A percentile compares a stretch with the other conserved stretches of the same genome.
These are phyloP conservation scores for Steinernema scapterisci DNA, from an alignment of 2,888 invertebrate species.

Conservation along the genomic window DNA sequence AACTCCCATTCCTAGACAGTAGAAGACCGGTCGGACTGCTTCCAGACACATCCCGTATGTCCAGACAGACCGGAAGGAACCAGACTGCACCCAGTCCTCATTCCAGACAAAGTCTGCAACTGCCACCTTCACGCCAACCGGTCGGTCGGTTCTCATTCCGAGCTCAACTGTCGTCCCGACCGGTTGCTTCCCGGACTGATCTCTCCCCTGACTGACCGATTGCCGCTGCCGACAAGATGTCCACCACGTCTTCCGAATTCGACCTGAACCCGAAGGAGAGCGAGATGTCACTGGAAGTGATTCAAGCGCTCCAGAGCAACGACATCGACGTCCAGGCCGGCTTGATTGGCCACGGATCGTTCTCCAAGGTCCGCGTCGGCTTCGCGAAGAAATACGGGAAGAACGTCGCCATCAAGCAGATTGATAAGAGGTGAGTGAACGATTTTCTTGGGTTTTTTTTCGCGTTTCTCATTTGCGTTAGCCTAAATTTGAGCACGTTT, in stretches of 20 bases:
- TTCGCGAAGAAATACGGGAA: conserved; percentile 14
- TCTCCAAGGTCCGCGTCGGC: conserved; percentile 45
- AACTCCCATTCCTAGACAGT: no score
- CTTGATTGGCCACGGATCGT: conserved; percentile 38
- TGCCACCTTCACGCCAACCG: no score
- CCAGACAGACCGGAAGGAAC: no score
- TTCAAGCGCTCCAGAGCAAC: background rate
- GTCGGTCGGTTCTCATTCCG: background rate
- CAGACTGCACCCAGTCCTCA: no score
- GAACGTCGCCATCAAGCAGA: conserved; percentile 46
- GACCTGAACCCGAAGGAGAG: background rate
- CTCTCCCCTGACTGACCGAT: background rate
- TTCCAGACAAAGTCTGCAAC: no score
- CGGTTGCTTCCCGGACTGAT: background rate
- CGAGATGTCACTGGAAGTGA: conserved; percentile 9
- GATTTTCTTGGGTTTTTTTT: background rate
- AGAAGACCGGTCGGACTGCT: no score
- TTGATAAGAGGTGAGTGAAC: conserved; percentile 41
- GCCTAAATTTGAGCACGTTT: no score
- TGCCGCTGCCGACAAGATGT: background rate
- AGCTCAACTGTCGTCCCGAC: background rate
- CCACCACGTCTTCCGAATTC: background rate
- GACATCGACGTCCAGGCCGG: conserved; percentile 10
- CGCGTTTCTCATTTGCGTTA: background rate
- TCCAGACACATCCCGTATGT: no score